These are phyloP conservation scores for Punctoribates punctum DNA, from an alignment of 2,888 invertebrate species.

Conservation along the genomic window DNA sequence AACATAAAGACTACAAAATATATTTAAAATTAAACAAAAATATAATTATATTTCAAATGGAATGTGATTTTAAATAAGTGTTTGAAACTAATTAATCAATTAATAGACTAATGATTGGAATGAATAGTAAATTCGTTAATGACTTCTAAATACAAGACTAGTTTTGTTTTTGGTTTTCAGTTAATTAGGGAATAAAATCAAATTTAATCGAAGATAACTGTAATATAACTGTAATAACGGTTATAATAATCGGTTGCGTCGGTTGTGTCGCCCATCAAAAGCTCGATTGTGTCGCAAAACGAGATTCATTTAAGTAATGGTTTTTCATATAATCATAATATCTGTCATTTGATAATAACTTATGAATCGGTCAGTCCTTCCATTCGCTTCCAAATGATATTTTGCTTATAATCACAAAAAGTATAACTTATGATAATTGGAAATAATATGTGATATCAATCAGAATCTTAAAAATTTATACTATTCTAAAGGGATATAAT, in stretches of 20 bases:
- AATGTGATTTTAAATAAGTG: constrained; percentile 1
- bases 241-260: constrained; percentile 3
- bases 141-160: background rate
- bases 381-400: background rate
- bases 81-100: constrained; percentile 7
- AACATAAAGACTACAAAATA: background rate
- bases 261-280: constrained; percentile 11
- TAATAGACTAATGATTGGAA: background rate
- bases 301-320: constrained; percentile 32
- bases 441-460: background rate
- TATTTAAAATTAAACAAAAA: background rate
- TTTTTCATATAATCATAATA: constrained; percentile 1
- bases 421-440: constrained; percentile 1
- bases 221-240: background rate
- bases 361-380: constrained; percentile 19
- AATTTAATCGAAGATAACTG: constrained; percentile 31
- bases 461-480: background rate
- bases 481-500: constrained; percentile 7
- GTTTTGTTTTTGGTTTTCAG: background rate
- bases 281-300: constrained; percentile 28
- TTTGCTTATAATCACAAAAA: constrained; percentile 19
- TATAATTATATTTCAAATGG: background rate
- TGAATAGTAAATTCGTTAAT: background rate
- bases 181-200: background rate
- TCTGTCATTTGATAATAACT: background rate